Percentiles rank a stretch among this genome's conserved stretches.
Evolutionary conservation across 2,797 vertebrate genomes (phyloP).

Genomic region (Acanthis flammea): DNA sequence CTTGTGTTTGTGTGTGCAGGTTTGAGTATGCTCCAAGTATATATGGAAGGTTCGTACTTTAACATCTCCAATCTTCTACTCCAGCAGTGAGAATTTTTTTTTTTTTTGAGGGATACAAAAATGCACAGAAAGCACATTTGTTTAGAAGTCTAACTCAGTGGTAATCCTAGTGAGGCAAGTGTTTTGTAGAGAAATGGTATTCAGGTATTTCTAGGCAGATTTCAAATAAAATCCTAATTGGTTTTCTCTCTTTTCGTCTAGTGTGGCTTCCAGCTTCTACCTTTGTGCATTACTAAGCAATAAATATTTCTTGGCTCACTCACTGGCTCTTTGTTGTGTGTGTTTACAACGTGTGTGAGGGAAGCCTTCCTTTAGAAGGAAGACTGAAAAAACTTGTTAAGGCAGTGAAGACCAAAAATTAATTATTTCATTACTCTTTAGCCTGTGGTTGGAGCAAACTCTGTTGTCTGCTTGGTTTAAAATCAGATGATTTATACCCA

Average conservation of each 20-base stretch:
- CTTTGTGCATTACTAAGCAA: not conserved
- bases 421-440: not conserved
- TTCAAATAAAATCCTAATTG: not conserved
- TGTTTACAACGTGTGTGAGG: not conserved
- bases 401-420: not conserved
- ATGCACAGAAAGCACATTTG: not conserved
- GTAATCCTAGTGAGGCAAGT: not conserved
- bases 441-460: not conserved
- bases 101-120: not conserved
- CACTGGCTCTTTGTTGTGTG: not conserved
- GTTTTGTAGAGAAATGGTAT: not conserved
- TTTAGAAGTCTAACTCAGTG: not conserved
- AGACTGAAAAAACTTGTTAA: not conserved
- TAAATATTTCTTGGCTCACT: constrained; percentile 25
- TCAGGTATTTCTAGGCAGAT: not conserved
- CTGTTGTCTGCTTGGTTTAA: not conserved
- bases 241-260: not conserved
- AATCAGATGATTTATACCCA: not conserved
- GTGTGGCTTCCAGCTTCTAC: constrained; percentile 1
- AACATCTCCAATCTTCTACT: not conserved
- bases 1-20: not conserved
- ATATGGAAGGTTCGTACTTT: not conserved
- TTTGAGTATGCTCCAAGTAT: not conserved
- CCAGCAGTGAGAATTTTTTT: not conserved
- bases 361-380: not conserved